phyloP scores from a whole-genome alignment of 2,113 vertebrate genomes.

The Axis porcinus region DNA sequence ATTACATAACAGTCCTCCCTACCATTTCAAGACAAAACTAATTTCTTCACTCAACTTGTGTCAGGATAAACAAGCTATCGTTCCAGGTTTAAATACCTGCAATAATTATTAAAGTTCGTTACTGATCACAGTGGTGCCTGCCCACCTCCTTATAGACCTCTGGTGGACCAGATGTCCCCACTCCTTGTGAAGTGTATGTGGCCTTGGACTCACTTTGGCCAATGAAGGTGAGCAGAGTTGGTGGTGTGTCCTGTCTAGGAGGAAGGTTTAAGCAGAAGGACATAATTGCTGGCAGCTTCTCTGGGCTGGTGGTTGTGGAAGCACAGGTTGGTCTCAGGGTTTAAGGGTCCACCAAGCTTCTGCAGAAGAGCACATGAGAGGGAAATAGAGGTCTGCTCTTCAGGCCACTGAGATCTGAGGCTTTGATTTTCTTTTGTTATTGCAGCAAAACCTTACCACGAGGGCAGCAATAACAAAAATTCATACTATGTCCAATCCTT shows the following conservation, averaged over 20 bases:
- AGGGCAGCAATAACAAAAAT: background rate
- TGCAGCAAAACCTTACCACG: background rate
- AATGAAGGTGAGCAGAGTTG: background rate
- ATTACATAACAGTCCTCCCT: background rate
- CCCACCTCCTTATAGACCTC: background rate
- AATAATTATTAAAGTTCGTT: background rate
- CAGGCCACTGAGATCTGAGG: background rate
- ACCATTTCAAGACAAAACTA: background rate
- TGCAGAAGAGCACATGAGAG: background rate
- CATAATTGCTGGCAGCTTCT: background rate
- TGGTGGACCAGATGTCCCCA: background rate
- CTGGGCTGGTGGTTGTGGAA: background rate
- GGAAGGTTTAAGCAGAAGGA: background rate
- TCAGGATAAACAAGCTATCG: background rate
- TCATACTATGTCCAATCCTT: background rate
- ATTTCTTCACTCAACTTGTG: background rate
- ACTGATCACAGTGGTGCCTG: background rate
- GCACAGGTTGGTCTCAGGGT: background rate
- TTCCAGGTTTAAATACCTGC: background rate
- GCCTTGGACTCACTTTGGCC: background rate
- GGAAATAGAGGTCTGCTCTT: background rate
- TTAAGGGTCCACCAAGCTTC: background rate
- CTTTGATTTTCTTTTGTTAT: background rate
- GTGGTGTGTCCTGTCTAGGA: background rate
- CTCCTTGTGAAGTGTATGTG: background rate